A percentile compares a stretch with the other conserved stretches of the same genome.
These are phyloP conservation scores for Petaurus breviceps DNA, from an alignment of 2,113 vertebrate species.

Conservation along the genomic window DNA sequence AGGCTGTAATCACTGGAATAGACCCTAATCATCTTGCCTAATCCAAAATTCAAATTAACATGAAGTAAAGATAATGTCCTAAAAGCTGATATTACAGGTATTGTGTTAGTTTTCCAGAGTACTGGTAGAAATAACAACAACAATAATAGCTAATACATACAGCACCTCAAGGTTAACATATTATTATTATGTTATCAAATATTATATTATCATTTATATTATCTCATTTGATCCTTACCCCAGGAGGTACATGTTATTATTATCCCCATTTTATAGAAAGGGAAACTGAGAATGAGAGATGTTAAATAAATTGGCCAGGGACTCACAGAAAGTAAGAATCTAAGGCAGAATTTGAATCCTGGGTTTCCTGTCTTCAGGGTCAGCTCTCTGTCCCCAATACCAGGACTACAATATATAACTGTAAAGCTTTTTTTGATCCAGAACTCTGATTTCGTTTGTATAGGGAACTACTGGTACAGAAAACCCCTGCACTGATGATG, in stretches of 20 bases:
- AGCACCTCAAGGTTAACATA: not conserved
- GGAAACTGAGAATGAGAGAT: not conserved
- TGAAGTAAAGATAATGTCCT: not conserved
- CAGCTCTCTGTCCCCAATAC: not conserved
- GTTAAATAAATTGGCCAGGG: not conserved
- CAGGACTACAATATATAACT: not conserved
- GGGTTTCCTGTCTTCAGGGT: not conserved
- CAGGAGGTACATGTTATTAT: not conserved
- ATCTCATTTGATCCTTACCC: not conserved
- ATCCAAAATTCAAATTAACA: not conserved
- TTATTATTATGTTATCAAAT: no score
- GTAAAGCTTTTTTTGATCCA: not conserved
- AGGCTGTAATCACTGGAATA: not conserved
- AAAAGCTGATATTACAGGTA: not conserved
- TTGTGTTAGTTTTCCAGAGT: not conserved
- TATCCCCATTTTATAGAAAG: not conserved
- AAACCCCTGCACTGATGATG: not conserved
- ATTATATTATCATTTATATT: not conserved
- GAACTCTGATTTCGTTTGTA: not conserved
- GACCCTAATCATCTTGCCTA: not conserved
- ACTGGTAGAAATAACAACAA: not conserved
- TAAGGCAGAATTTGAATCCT: not conserved
- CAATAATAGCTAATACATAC: not conserved
- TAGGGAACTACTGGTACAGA: not conserved
- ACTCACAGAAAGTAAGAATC: not conserved